These are phyloP conservation scores for Leptinotarsa rubiginosa DNA, from an alignment of 2,888 invertebrate genomes.

Conservation along the genomic window DNA sequence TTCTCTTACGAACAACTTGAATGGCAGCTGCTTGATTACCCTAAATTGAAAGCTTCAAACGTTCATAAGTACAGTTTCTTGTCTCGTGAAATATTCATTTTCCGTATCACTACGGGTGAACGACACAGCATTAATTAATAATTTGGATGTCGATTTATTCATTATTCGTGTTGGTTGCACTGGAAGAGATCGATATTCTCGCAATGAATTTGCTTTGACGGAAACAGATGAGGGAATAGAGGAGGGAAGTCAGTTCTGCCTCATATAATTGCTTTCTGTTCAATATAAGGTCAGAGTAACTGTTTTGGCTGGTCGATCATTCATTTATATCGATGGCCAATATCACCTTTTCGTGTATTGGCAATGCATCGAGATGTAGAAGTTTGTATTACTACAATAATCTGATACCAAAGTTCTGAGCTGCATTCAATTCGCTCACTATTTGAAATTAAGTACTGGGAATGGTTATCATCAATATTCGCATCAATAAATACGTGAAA, in stretches of 20 bases:
- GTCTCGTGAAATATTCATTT: conserved; percentile 38
- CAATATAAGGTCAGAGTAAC: not conserved
- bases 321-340: not conserved
- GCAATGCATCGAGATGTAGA: too few relatives aligned
- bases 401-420: too few relatives aligned
- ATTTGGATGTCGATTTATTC: conserved; percentile 40
- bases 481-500: too few relatives aligned
- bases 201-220: conserved; percentile 2
- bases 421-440: too few relatives aligned
- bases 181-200: conserved; percentile 33
- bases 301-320: not conserved
- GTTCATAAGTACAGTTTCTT: conserved; percentile 6
- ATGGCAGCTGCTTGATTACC: not conserved
- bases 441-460: too few relatives aligned
- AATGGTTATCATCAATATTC: too few relatives aligned
- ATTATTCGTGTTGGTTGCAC: conserved; percentile 39
- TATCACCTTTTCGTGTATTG: not conserved
- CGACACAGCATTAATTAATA: conserved; percentile 37
- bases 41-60: conserved; percentile 14
- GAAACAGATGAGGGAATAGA: not conserved
- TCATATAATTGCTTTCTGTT: conserved; percentile 5
- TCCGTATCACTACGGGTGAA: conserved; percentile 39
- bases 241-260: not conserved
- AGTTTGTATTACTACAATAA: too few relatives aligned
- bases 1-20: too few relatives aligned